Conservation (phyloP, 2,797 vertebrate genomes). For the Danio kyathit region DNA sequence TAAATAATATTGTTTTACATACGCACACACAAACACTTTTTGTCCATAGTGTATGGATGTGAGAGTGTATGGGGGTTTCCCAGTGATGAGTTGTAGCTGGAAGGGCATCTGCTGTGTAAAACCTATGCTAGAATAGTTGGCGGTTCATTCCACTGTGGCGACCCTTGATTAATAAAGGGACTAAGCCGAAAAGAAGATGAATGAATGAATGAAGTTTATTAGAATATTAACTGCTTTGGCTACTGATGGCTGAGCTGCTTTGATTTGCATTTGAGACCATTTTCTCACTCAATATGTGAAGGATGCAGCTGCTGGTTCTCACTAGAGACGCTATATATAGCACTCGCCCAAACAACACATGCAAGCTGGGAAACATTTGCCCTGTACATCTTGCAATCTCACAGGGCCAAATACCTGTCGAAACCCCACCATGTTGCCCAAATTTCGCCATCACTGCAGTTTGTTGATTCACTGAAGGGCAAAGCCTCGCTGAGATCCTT, state of each 20-base stretch:
- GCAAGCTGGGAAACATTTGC: slow-evolving; percentile 17
- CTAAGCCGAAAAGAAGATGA: too few species aligned
- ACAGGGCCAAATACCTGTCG: slow-evolving; percentile 8
- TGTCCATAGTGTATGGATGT: too few species aligned
- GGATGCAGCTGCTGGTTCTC: slow-evolving; percentile 27
- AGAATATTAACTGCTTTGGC: not conserved
- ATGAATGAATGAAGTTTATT: too few species aligned
- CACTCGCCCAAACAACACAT: slow-evolving; percentile 1
- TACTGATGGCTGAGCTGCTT: not conserved
- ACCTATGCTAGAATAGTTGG: too few species aligned
- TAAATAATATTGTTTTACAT: too few species aligned
- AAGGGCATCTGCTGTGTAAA: too few species aligned
- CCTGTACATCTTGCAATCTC: not conserved
- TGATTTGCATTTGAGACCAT: slow-evolving; percentile 20
- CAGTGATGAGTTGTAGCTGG: too few species aligned
- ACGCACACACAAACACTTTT: too few species aligned
- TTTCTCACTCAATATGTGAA: slow-evolving; percentile 2
- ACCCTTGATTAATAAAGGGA: too few species aligned
- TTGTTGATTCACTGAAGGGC: not conserved
- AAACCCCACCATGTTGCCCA: not conserved
- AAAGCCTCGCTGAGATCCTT: not conserved
- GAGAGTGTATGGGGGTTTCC: too few species aligned
- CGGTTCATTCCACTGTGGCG: too few species aligned
- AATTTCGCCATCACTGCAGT: not conserved
- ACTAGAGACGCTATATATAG: slow-evolving; percentile 26